Conservation (phyloP, 2,888 invertebrate genomes). For the Stenichneumon culpator region DNA sequence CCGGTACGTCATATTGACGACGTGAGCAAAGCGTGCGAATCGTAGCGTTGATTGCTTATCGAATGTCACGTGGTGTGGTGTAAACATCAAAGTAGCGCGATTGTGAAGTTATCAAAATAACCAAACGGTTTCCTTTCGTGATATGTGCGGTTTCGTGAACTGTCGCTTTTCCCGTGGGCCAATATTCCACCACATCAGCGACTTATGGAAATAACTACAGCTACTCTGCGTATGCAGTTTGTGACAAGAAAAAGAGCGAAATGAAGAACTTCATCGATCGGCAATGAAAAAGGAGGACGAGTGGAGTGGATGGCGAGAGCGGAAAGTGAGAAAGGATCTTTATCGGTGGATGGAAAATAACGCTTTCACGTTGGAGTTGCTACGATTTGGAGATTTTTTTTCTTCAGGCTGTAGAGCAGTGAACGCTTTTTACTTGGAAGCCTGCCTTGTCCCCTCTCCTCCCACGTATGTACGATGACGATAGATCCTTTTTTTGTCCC, state of each 20-base stretch:
- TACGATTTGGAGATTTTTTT: slow-evolving; percentile 43
- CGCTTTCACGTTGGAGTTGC: slow-evolving; percentile 35
- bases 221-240: neutral
- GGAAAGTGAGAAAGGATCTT: slow-evolving; percentile 24
- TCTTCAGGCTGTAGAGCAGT: slow-evolving; percentile 22
- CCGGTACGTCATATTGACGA: neutral
- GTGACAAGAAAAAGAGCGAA: neutral
- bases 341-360: slow-evolving; percentile 41
- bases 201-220: neutral
- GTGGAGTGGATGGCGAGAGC: slow-evolving; percentile 63
- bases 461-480: neutral
- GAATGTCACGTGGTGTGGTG: neutral
- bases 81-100: neutral
- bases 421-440: neutral
- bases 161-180: neutral
- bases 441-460: neutral
- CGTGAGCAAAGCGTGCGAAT: neutral
- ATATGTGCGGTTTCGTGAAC: neutral
- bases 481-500: neutral
- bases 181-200: neutral
- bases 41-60: neutral
- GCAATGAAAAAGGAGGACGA: slow-evolving; percentile 61
- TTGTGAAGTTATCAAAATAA: neutral
- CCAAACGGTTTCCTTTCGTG: neutral
- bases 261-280: neutral